Percentiles rank a stretch among this genome's conserved stretches.
Conservation (phyloP, 2,113 vertebrate species). For the Nannobrachium achirus region DNA sequence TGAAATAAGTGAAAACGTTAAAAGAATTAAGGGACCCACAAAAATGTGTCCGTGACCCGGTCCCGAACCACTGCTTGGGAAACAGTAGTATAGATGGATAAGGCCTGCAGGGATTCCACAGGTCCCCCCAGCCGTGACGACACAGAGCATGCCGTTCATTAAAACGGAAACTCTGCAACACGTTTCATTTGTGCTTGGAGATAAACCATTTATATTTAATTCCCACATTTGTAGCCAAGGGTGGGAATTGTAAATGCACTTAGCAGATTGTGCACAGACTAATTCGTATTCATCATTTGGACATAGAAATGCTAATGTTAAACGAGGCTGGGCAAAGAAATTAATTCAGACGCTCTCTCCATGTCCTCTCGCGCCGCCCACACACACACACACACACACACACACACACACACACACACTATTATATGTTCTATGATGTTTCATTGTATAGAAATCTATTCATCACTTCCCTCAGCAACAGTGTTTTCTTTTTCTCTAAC, state of each 20-base stretch:
- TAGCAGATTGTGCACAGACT: slow-evolving; percentile 22
- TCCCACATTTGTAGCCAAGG: background rate
- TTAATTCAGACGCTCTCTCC: slow-evolving; percentile 17
- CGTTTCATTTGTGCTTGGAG: slow-evolving; percentile 8
- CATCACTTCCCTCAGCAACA: slow-evolving; percentile 6
- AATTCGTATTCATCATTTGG: slow-evolving; percentile 12
- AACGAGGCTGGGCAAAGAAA: background rate
- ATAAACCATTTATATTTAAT: slow-evolving; percentile 5
- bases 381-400: background rate
- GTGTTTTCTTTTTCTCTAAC: slow-evolving; percentile 1
- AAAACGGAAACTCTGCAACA: background rate
- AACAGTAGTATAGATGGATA: too few relatives aligned
- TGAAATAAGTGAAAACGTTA: too few relatives aligned
- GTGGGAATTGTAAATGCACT: slow-evolving; percentile 10
- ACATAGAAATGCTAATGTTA: background rate
- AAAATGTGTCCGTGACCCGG: too few relatives aligned
- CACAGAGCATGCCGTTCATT: slow-evolving; percentile 15
- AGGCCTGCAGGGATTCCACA: slow-evolving; percentile 20
- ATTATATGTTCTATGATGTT: slow-evolving; percentile 24
- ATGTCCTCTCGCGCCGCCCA: slow-evolving; percentile 26
- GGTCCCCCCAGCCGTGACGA: slow-evolving; percentile 36
- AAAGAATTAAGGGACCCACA: too few relatives aligned
- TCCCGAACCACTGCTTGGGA: too few relatives aligned
- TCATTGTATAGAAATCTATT: slow-evolving; percentile 42
- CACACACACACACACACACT: background rate